A percentile compares a stretch with the other conserved stretches of the same genome.
These are phyloP conservation scores for Lasiommata megera DNA, from an alignment of 2,888 invertebrate genomes.

Conservation along the genomic window DNA sequence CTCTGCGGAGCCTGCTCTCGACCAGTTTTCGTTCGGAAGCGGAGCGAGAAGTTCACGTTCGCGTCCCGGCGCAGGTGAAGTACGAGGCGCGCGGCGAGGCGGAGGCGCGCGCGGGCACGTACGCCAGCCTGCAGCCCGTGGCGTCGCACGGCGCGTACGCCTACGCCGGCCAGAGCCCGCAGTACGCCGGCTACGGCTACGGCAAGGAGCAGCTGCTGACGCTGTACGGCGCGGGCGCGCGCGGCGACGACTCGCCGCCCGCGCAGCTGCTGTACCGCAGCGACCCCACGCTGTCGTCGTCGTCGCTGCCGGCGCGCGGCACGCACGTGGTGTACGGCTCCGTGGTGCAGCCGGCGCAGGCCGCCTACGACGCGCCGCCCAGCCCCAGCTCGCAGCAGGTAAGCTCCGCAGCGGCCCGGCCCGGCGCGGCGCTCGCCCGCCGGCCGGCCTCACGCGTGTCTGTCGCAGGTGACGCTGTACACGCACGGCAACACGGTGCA, in stretches of 20 bases:
- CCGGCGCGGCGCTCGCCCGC: neutral
- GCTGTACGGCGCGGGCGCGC: constrained; percentile 54
- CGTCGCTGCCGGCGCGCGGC: constrained; percentile 76
- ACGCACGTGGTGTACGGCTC: constrained; percentile 75
- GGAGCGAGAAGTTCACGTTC: neutral
- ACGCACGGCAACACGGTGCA: constrained; percentile 78
- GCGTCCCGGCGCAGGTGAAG: constrained; percentile 46
- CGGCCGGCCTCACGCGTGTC: too few species aligned
- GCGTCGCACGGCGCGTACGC: constrained; percentile 71
- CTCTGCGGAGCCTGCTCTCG: too few species aligned
- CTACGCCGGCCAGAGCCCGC: constrained; percentile 60
- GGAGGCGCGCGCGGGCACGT: constrained; percentile 71
- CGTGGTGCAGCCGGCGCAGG: too few species aligned
- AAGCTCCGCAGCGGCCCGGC: too few species aligned
- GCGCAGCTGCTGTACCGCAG: constrained; percentile 82
- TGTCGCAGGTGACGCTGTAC: constrained; percentile 81
- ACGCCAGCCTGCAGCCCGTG: constrained; percentile 84
- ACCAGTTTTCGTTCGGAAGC: too few species aligned
- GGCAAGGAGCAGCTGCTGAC: constrained; percentile 42
- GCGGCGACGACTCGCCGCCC: constrained; percentile 78
- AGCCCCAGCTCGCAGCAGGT: constrained; percentile 82
- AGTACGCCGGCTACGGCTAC: constrained; percentile 47
- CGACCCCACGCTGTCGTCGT: constrained; percentile 85
- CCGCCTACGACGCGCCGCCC: constrained; percentile 78
- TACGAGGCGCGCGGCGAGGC: constrained; percentile 69